A percentile compares a stretch with the other conserved stretches of the same genome.
Evolutionary conservation across 2,888 invertebrate genomes (phyloP).

Genomic region (Caenorhabditis sp.): DNA sequence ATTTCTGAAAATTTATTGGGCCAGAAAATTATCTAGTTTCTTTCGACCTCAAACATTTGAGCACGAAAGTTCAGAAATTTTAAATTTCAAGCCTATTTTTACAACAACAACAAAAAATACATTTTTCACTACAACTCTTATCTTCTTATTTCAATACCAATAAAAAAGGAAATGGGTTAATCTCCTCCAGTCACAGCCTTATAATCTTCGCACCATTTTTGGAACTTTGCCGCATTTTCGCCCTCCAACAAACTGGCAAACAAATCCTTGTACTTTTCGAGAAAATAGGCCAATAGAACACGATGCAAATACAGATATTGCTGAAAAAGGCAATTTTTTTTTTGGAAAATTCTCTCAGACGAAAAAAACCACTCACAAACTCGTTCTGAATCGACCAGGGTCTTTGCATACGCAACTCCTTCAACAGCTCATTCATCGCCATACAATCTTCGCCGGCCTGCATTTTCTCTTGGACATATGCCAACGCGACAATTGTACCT

Average conservation of each 20-base stretch:
- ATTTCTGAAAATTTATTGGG: too few relatives aligned
- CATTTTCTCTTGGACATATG: constrained; percentile 43
- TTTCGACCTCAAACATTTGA: too few relatives aligned
- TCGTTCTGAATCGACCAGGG: constrained; percentile 53
- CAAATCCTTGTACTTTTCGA: constrained; percentile 36
- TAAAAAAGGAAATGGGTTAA: neutral
- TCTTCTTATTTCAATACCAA: too few relatives aligned
- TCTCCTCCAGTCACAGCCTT: constrained; percentile 13
- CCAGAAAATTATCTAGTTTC: too few relatives aligned
- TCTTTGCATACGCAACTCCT: constrained; percentile 44
- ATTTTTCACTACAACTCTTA: too few relatives aligned
- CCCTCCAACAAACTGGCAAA: constrained; percentile 12
- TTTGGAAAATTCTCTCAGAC: too few relatives aligned
- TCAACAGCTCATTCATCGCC: constrained; percentile 38
- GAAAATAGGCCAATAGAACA: constrained; percentile 43
- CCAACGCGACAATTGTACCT: constrained; percentile 54
- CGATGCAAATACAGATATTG: constrained; percentile 43
- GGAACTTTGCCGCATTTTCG: constrained; percentile 26
- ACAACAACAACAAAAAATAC: too few relatives aligned
- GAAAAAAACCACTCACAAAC: constrained; percentile 27
- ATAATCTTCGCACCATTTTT: constrained; percentile 36
- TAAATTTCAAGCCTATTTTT: too few relatives aligned
- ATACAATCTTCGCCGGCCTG: constrained; percentile 34
- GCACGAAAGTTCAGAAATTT: too few relatives aligned
- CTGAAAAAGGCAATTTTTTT: constrained; percentile 14